Evolutionary conservation across 2,113 vertebrate genomes (phyloP), one percentile per base, ranked within the genome.

Genomic region (Anoura caudifer): DNA sequence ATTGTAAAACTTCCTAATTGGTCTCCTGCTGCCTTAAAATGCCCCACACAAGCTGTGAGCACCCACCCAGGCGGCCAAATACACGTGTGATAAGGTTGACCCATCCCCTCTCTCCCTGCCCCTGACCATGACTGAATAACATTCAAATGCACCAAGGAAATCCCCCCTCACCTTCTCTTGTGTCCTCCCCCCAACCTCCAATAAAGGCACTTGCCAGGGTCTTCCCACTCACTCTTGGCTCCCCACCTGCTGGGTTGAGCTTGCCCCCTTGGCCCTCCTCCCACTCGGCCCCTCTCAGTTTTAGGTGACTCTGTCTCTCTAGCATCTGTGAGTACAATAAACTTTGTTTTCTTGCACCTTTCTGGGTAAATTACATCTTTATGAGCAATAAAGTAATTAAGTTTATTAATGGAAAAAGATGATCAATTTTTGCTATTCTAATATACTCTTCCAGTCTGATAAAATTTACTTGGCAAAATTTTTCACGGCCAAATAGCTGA

Each of bases 381-480:
- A 61, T 87, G 15, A 72, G 15, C 41, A 94, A 56, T 54, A 82
- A 80, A 63, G 38, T 77, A 90, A 84, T 38, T 56, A 84, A 63
- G 3, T 28, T 65, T 28, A 81, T 41, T 65, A 31, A 87, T 81
- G 45, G 45, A 81, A 67, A 89, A 92, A 67, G 14, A 83, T 73
- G 15, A 75, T 65, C 33, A 54, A 79, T 41, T 73, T 96, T 92
- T 84, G 5, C 26, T 76, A 87, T 81, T 70, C 85, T 81, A 75
- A 88, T 59, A 87, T 72, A 81, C n/a, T 81, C n/a, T 79, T 75
- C 38, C 80, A 41, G n/a, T 61, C 33, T 84, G 61, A 67, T 70
- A 87, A 76, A 82, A 15, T 86, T 80, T 80, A 79, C 61, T 87
- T 83, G 50, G 47, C 17, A 72, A 90, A 94, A 86, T 87, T 61